Conservation (phyloP, 2,113 vertebrate genomes). For the Garra rufa region DNA sequence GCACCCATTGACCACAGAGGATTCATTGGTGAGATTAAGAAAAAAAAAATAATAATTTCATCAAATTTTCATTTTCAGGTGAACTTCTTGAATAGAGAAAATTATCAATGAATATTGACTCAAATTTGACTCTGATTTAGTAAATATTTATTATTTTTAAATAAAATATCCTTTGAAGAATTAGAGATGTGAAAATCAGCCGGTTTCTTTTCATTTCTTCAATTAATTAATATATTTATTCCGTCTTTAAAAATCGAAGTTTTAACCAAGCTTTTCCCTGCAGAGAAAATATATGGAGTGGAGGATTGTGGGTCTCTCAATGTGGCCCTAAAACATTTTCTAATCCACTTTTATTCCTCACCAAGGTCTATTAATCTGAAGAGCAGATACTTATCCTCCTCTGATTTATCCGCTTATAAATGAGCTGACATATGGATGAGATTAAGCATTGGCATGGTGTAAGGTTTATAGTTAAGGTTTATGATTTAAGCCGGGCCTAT, state of each 20-base stretch:
- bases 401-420: slow-evolving; percentile 77
- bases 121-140: not conserved
- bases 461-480: slow-evolving; percentile 71
- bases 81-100: not conserved
- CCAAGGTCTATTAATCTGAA: slow-evolving; percentile 72
- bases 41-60: too few relatives aligned
- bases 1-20: not conserved
- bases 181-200: not conserved
- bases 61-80: not conserved
- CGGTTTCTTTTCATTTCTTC: slow-evolving; percentile 42
- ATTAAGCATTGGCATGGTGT: slow-evolving; percentile 67
- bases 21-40: not conserved
- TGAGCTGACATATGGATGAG: slow-evolving; percentile 72
- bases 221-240: slow-evolving; percentile 43
- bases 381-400: slow-evolving; percentile 67
- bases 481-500: slow-evolving; percentile 58
- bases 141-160: not conserved
- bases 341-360: slow-evolving; percentile 66
- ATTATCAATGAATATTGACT: not conserved
- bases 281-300: slow-evolving; percentile 58
- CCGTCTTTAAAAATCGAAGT: slow-evolving; percentile 45
- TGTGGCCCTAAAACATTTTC: slow-evolving; percentile 67
- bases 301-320: slow-evolving; percentile 57
- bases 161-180: not conserved
- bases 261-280: slow-evolving; percentile 60